Percentiles rank a stretch among this genome's conserved stretches.
Conservation (phyloP, 2,888 invertebrate species). For the Agrochola macilenta region DNA sequence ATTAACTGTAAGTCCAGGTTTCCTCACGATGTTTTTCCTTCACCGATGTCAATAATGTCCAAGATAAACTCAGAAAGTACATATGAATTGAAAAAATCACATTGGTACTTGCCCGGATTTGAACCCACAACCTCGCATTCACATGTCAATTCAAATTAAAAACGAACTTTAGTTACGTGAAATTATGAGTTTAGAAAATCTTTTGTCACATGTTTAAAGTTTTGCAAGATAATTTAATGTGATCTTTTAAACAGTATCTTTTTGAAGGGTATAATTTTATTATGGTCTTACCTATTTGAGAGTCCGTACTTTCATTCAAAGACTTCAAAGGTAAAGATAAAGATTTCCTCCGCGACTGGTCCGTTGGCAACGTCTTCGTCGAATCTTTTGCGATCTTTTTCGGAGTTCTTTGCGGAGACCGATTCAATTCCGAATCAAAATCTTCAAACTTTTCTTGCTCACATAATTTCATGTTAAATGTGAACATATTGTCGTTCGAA, state of each 20-base stretch:
- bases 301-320: constrained; percentile 86
- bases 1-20: no score
- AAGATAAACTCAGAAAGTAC: no score
- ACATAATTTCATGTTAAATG: constrained; percentile 81
- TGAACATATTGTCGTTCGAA: constrained; percentile 86
- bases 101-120: no score
- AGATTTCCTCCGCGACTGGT: constrained; percentile 89
- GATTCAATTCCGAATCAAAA: constrained; percentile 86
- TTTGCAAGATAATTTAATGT: background rate
- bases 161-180: background rate
- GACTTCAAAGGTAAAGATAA: constrained; percentile 94
- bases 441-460: constrained; percentile 87
- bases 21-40: no score
- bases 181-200: no score
- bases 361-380: constrained; percentile 76
- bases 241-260: background rate
- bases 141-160: no score
- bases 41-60: no score
- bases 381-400: constrained; percentile 84
- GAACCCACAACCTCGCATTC: no score
- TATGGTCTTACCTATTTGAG: constrained; percentile 70
- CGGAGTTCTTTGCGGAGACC: constrained; percentile 85
- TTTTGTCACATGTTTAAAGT: no score
- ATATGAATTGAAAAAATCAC: no score
- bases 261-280: background rate